Base-by-base conservation (phyloP, 92 coral and sea anemone genomes). In the Bergia sp. region DNA sequence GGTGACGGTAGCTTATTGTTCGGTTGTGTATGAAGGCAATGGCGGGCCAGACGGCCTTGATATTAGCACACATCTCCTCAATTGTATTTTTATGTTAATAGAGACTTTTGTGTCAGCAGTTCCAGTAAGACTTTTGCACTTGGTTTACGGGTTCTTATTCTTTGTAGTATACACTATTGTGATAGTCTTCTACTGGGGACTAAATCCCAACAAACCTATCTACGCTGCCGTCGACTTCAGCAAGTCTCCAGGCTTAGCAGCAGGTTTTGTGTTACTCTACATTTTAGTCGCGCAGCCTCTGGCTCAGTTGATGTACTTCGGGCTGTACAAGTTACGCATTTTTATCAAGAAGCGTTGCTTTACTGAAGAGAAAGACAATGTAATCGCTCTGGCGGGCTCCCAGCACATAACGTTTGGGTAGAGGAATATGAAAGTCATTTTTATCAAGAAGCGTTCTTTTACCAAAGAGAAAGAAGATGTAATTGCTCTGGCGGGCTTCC, bases 111-210 rank as follows among this genome's bases (percentile, higher is more conserved):
- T 95, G 36, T 91, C 95, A 37, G 88, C 94, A 36, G 89, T 95
- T 10, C 99, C 99, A 0, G 93, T 97, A 1, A 92, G 96, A 5
- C 38, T 97, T 23, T 85, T 89, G 69, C 99, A 97, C 74, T 91
- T 92, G 5, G 45, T 97, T 39, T 93, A 97, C 82, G 93, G 94
- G n/a, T 90, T 97, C 82, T 57, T 93, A 15, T 91, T 95, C 81
- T 91, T 87, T 49, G 74, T 88, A 29, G 65, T 87, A 9, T 97
- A 97, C 61, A 67, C 91, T 16, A 88, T 92, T 49, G 93, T 96
- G 37, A 82, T 89, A 41, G 96, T 95, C 45, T 80, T 97, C 37
- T 96, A 92, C 64, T 97, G 98, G 98, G 97, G 98, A 13, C 38
- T 91, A 16, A 86, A 90, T 0, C 95, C 96, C 7, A 72, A 81